These are phyloP conservation scores for Chrysochloris asiatica DNA, from an alignment of 2,113 vertebrate genomes.

Conservation along the genomic window DNA sequence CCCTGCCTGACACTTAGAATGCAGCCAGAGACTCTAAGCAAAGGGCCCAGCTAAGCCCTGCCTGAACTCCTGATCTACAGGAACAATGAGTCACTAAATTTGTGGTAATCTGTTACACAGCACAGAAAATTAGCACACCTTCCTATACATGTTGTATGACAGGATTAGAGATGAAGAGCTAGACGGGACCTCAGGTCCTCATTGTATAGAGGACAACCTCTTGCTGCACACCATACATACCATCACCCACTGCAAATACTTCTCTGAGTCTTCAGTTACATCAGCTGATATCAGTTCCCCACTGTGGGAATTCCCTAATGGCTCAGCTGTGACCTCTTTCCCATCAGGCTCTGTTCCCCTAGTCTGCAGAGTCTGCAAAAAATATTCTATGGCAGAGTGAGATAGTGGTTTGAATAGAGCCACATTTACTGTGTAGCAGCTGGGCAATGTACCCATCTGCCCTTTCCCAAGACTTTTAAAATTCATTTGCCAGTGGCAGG, in stretches of 20 bases:
- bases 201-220: neutral
- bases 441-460: neutral
- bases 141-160: neutral
- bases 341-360: neutral
- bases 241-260: neutral
- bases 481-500: conserved; percentile 19
- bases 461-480: conserved; percentile 45
- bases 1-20: neutral
- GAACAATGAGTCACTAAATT: neutral
- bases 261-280: neutral
- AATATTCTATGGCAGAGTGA: neutral
- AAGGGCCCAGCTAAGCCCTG: neutral
- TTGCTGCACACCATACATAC: neutral
- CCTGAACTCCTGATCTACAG: neutral
- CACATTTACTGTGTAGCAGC: conserved; percentile 31
- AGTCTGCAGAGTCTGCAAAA: neutral
- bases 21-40: neutral
- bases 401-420: neutral
- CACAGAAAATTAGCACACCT: neutral
- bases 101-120: neutral
- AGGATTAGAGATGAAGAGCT: neutral
- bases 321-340: neutral
- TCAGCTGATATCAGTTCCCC: neutral
- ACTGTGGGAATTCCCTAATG: neutral
- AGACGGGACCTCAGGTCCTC: neutral